A percentile compares a stretch with the other conserved stretches of the same genome.
These are phyloP conservation scores for Pseudachorutes palmiensis DNA, from an alignment of 1,140 invertebrate genomes.

Conservation along the genomic window DNA sequence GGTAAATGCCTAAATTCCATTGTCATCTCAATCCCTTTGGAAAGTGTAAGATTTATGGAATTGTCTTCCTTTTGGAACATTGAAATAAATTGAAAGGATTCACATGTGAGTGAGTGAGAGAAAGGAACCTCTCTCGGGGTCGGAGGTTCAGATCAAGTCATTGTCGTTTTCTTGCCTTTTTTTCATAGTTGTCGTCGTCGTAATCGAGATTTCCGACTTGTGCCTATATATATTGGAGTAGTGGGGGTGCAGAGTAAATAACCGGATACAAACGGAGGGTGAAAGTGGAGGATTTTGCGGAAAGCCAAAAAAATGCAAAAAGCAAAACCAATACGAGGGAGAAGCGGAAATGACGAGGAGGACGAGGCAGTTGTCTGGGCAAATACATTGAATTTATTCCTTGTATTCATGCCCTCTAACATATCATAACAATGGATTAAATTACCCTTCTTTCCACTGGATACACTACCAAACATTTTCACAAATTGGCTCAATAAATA, in stretches of 20 bases:
- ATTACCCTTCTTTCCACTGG: background rate
- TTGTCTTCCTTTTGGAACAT: constrained; percentile 37
- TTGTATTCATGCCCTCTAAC: constrained; percentile 10
- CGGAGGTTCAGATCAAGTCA: constrained; percentile 9
- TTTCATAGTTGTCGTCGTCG: background rate
- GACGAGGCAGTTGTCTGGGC: background rate
- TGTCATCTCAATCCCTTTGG: constrained; percentile 38
- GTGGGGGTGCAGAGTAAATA: background rate
- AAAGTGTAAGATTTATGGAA: constrained; percentile 38
- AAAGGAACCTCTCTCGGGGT: background rate
- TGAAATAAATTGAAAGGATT: constrained; percentile 40
- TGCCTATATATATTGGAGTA: background rate
- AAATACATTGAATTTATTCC: background rate
- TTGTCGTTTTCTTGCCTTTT: background rate
- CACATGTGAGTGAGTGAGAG: constrained; percentile 3
- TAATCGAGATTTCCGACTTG: constrained; percentile 12
- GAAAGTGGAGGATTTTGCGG: constrained; percentile 9
- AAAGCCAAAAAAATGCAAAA: constrained; percentile 5
- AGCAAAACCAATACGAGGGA: background rate
- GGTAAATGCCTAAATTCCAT: constrained; percentile 33
- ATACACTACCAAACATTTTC: constrained; percentile 2
- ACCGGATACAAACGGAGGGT: background rate
- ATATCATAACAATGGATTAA: constrained; percentile 12
- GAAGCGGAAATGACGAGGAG: background rate
- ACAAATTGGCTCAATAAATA: constrained; percentile 13